Base-by-base conservation (phyloP, 2,113 vertebrate species). In the Chaetodon trifascialis region DNA sequence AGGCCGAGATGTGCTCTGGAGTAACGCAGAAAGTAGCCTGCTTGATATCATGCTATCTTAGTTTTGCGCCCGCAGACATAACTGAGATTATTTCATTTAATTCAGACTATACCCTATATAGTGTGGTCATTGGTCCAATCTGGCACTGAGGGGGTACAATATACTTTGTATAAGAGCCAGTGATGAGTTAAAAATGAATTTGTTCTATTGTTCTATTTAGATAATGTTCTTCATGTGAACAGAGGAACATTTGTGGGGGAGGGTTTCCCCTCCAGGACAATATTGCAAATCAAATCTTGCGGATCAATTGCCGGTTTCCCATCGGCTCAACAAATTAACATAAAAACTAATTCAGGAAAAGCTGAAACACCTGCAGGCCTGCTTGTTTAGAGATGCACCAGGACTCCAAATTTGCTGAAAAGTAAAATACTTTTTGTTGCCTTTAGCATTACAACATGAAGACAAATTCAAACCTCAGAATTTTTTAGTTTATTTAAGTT, bases 1-100 rank as follows among this genome's bases (percentile, higher is more conserved):
- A 55, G 34, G n/a, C 23, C 23, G 17, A 25, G 62, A 73, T 82
- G 79, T 59, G n/a, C 42, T 81, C 19, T 34, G 5, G 36, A 40
- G 34, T 9, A 47, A 71, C 17, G 11, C 34, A 52, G 5, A 23
- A 66, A 75, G 19, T 5, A 47, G 30, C 30, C 30, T 30, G 30
- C 6, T 21, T 52, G 15, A 71, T 25, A 30, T 65, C 16, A 40
- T 21, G 11, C 36, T n/a, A 25, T 64, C 36, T 71, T 69, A 21
- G 11, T 36, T 19, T 11, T 38, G 42, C 16, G 7, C 30, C n/a
- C 12, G 5, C 66, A 55, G 49, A 7, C 19, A 25, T 19, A 23
- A 30, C 36, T 7, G 25, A 19, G 11, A 44, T 66, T 25, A 40
- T 58, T 58, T 59, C 21, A 60, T 30, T 63, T 6, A 10, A 49